These are phyloP conservation scores for Busseola fusca DNA, from an alignment of 2,888 invertebrate genomes.

Conservation along the genomic window DNA sequence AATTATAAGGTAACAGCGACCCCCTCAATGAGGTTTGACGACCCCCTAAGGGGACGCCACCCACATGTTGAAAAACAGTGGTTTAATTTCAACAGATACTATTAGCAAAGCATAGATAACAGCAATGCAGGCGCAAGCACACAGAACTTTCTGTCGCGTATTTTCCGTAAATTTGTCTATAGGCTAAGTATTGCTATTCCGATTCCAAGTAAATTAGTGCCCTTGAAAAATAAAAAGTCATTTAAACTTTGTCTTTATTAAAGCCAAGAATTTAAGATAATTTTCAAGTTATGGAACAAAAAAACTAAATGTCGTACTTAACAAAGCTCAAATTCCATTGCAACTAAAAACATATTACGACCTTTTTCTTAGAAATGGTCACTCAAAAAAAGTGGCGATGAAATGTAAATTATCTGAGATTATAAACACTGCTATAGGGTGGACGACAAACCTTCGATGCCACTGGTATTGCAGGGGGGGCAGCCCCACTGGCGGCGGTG, in stretches of 20 bases:
- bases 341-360: too few relatives aligned
- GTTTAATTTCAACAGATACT: not conserved
- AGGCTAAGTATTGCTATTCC: slow-evolving; percentile 9
- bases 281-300: too few relatives aligned
- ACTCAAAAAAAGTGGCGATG: not conserved
- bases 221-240: not conserved
- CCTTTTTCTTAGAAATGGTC: not conserved
- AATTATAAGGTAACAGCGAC: too few relatives aligned
- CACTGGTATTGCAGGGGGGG: slow-evolving; percentile 31
- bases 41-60: too few relatives aligned
- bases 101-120: not conserved
- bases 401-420: slow-evolving; percentile 1
- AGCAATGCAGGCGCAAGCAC: too few relatives aligned
- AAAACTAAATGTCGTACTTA: too few relatives aligned
- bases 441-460: slow-evolving; percentile 32
- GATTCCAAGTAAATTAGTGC: not conserved
- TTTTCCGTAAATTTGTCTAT: not conserved
- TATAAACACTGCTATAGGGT: slow-evolving; percentile 16
- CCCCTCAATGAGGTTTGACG: too few relatives aligned
- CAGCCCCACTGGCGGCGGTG: slow-evolving; percentile 31
- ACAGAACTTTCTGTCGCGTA: slow-evolving; percentile 1
- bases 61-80: too few relatives aligned
- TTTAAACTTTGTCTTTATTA: slow-evolving; percentile 28
- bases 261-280: too few relatives aligned
- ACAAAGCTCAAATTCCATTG: too few relatives aligned